Base-by-base conservation (phyloP, 2,113 vertebrate species). In the Oreotrochilus melanogaster region DNA sequence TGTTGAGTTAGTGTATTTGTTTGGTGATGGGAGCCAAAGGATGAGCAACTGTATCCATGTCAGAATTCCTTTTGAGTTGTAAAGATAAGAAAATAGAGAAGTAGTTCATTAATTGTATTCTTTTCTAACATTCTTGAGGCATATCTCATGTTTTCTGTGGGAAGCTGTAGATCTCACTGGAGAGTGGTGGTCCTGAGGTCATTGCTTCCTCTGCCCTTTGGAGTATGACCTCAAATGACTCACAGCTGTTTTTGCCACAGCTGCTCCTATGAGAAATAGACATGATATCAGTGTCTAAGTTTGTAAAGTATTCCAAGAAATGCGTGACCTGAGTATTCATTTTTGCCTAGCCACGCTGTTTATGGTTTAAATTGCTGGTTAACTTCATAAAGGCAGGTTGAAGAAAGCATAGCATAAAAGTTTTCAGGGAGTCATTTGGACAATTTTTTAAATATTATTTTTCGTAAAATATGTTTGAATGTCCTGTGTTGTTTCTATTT, bases 91-190 rank as follows among this genome's bases (percentile, higher is more conserved):
- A 66, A 47, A 51, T 2, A 69, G 31, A 56, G 28, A 11, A 42
- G 14, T 75, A 56, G 3, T 61, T 91, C 18, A n/a, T 0, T 0
- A 24, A 9, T 3, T 54, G 27, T 12, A 5, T 53, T 78, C 5
- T 56, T 84, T 78, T 67, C 25, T 67, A 88, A 14, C 10, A 33
- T 31, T 54, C 60, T 42, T 83, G 19, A 76, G 42, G 6, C 15
- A 8, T 6, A 6, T 37, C 21, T 57, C 7, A 27, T 69, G 43
- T 78, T 78, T 81, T 4, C 16, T 48, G 24, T 48, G 33, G 33
- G 24, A 89, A 89, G 69, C 65, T 27, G 61, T 42, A 42, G 14
- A 14, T 57, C 43, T 50, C 33, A 30, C 8, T 31, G 47, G 23
- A 27, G 15, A 21, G 28, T 27, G 35, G 31, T 56, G 6, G 17